phyloP scores from a whole-genome alignment of 2,797 vertebrate genomes.

The Pogoniulus pusillus region DNA sequence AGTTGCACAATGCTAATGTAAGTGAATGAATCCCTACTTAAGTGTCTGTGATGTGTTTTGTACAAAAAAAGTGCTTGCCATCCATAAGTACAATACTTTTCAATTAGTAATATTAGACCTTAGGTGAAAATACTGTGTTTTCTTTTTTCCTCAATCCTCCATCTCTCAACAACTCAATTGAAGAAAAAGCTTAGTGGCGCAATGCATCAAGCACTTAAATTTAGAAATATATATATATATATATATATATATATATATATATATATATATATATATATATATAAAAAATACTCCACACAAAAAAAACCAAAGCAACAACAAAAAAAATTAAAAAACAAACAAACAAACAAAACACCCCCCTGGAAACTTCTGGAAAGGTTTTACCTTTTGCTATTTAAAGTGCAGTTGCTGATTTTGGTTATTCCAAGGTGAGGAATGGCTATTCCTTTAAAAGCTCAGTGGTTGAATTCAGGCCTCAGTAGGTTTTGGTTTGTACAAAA shows the following conservation, averaged over 20 bases:
- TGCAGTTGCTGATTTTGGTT: background rate
- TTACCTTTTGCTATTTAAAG: background rate
- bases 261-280: background rate
- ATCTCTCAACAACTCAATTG: background rate
- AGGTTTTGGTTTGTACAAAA: background rate
- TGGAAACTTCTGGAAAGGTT: background rate
- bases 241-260: background rate
- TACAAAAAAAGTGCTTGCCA: background rate
- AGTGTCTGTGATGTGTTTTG: background rate
- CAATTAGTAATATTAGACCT: background rate
- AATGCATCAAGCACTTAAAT: background rate
- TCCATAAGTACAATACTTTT: background rate
- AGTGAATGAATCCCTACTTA: background rate
- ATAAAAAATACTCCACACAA: background rate
- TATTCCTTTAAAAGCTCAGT: background rate
- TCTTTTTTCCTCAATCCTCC: background rate
- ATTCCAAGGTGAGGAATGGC: background rate
- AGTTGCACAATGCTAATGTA: background rate
- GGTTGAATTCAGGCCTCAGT: background rate
- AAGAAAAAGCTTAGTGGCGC: background rate
- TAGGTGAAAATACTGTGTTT: background rate
- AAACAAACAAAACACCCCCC: background rate
- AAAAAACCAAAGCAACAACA: background rate
- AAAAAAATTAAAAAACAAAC: too few relatives aligned
- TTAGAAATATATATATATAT: background rate